Evolutionary conservation across 2,797 vertebrate genomes (phyloP).

Genomic region (Cirrhinus molitorella): DNA sequence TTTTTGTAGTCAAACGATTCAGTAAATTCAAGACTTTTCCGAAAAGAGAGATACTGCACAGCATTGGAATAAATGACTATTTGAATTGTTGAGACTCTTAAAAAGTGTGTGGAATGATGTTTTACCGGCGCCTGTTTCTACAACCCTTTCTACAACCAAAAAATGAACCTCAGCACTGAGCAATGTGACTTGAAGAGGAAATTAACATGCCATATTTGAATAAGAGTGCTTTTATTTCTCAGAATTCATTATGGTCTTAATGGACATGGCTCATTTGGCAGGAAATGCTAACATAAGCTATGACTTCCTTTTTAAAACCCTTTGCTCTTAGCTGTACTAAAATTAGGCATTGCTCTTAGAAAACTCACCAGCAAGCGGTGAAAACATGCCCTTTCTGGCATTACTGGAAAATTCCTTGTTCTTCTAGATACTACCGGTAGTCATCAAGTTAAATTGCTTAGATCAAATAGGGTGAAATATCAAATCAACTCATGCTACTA

Average conservation of each 20-base stretch:
- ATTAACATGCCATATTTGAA: constrained; percentile 14
- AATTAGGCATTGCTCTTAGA: constrained; percentile 6
- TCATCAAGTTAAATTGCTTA: constrained; percentile 14
- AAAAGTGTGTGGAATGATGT: too few relatives aligned
- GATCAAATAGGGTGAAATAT: not conserved
- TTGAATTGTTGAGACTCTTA: not conserved
- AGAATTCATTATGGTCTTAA: constrained; percentile 8
- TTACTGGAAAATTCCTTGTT: not conserved
- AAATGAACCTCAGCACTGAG: not conserved
- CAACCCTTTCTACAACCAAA: not conserved
- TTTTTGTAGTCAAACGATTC: not conserved
- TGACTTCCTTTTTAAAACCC: constrained; percentile 15
- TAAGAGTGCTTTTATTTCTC: constrained; percentile 9
- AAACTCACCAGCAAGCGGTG: constrained; percentile 2
- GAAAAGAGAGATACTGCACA: not conserved
- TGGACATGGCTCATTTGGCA: constrained; percentile 4
- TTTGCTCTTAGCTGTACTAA: constrained; percentile 19
- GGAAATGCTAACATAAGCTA: constrained; percentile 16
- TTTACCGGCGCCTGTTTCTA: not conserved
- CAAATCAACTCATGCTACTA: constrained; percentile 7
- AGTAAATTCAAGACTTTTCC: not conserved
- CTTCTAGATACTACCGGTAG: not conserved
- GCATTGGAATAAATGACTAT: not conserved
- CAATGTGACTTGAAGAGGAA: constrained; percentile 13
- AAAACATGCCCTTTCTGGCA: not conserved